These are phyloP conservation scores for Cranoglanis bouderius DNA, from an alignment of 2,113 vertebrate genomes.

Conservation along the genomic window DNA sequence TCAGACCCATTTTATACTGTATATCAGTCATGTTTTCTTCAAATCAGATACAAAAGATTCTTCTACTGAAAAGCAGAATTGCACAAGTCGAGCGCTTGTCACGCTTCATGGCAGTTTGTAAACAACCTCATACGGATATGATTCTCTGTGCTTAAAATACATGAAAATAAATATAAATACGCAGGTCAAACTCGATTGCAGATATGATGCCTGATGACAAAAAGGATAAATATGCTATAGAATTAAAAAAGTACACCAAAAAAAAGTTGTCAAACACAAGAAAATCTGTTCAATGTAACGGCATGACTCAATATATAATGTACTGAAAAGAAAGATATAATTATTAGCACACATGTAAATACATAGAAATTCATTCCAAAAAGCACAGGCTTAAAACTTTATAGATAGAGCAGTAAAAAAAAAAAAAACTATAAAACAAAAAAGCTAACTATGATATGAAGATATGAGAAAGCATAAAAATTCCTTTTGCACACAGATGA, in stretches of 20 bases:
- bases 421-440: too few species aligned
- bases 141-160: slow-evolving; percentile 25
- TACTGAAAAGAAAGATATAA: neutral
- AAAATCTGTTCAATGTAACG: neutral
- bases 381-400: too few species aligned
- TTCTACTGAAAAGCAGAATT: neutral
- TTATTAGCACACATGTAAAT: neutral
- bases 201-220: neutral
- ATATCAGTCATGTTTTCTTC: neutral
- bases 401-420: neutral
- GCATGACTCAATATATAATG: neutral
- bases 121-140: neutral
- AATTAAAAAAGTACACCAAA: neutral
- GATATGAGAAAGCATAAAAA: neutral
- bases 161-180: slow-evolving; percentile 20
- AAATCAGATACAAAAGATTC: neutral
- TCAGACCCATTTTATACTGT: neutral
- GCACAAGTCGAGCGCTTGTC: neutral
- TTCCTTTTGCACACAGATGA: slow-evolving; percentile 44
- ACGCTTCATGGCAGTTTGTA: slow-evolving; percentile 9
- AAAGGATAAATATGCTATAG: neutral
- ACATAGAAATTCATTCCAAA: neutral
- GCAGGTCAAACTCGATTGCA: neutral
- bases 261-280: neutral
- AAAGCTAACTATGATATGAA: neutral